Evolutionary conservation across 64 coral and sea anemone species (phyloP), one percentile per base, ranked within the genome.

Genomic region (Porites australiensis): DNA sequence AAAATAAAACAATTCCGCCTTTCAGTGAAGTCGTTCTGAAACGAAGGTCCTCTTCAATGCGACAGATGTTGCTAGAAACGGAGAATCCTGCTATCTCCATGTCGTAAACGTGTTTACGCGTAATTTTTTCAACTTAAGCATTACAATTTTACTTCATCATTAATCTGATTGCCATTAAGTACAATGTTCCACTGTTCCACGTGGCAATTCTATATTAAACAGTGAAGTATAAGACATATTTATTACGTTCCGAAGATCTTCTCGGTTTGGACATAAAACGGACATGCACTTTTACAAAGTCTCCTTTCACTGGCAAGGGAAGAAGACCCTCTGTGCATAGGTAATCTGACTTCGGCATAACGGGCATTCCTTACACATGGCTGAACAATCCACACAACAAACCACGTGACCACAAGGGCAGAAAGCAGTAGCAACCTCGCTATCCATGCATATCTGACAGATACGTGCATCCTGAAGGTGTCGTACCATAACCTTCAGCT

Each of bases 381-480:
- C 88, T 1, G 98, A 99, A 77, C 98, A 99, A 16, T 99, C 98
- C 13, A 91, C 91, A 74, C 98, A 99, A 58, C 98, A 99, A 44
- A 99, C 98, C 67, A 99, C 98, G 73, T 99, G 98, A 79, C 98
- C 98, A 72, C 98, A 99, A 0, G 98, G 98, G 77, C 98, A 99
- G 72, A 99, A 99, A 6, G 94, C 98, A 2, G 98, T 96, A 5
- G 94, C 98, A 14, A 99, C 98, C 58, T 99, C 98, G 14, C 77
- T 93, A 70, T 99, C 98, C 98, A 99, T 99, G 74, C 98, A 99
- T 68, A 99, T 95, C 68, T 99, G 98, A 67, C 98, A 99, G 70
- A 99, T 86, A 4, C 98, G 83, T 0, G 98, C 94, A 10, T 99
- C 98, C 60, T 99, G 94, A 7, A 99, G 77, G 78, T 99, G 94